Base-by-base conservation (phyloP, 1,140 invertebrate species). In the Polypedilum pembai region DNA sequence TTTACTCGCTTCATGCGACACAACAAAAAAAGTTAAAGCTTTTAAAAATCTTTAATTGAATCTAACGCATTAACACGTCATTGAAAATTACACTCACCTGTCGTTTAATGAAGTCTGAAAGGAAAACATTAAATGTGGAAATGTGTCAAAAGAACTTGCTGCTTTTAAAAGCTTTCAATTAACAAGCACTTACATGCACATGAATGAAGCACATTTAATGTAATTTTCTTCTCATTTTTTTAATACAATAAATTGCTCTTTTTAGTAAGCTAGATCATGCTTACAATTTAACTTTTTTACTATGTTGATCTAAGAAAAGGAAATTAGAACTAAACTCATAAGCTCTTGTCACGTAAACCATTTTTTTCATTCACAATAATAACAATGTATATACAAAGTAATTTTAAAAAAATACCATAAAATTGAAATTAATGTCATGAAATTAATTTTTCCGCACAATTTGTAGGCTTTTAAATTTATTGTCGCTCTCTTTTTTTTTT, bases 361-460 rank as follows among this genome's bases (percentile, higher is more conserved):
- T 56, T 56, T 56, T 8, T 15, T 56, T 15, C n/a, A 56, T 56
- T 56, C n/a, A 56, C n/a, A n/a, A n/a, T 56, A n/a, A 3, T 12
- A 12, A 56, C 45, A 33, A 33, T n/a, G n/a, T 45, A 41, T 41
- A 41, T n/a, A n/a, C n/a, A 33, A 33, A 3, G 8, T 15, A 45
- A 45, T 8, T 45, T 45, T 45, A 45, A 45, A 45, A 41, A 45
- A 45, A n/a, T 56, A 15, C 10, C 12, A 56, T 56, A 56, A 56
- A 56, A 56, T 56, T 56, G 45, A 56, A 56, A 56, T 56, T 56
- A 56, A 56, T 56, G 45, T 56, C 45, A 56, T 56, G 45, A 56
- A 56, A 56, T 56, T 56, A 56, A 56, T 56, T 56, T 56, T 56
- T 56, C 45, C 45, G 45, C 45, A 56, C 45, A 56, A 56, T 56